A percentile compares a stretch with the other conserved stretches of the same genome.
phyloP scores from a whole-genome alignment of 2,888 invertebrate species.

The Mayetiola destructor region DNA sequence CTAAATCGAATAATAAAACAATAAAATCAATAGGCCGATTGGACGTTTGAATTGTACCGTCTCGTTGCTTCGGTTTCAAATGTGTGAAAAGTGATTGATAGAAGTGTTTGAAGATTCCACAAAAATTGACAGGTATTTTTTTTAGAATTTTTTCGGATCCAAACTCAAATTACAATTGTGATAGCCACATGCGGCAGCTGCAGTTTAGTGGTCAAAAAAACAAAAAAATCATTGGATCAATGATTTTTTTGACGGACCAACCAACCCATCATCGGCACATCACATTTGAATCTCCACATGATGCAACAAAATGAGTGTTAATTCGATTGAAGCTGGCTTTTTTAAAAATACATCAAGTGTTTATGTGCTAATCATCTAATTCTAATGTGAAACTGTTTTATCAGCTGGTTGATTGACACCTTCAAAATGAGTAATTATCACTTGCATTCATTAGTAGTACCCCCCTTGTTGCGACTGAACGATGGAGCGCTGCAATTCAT shows the following conservation, averaged over 20 bases:
- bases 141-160: too few relatives aligned
- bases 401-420: not conserved
- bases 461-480: too few relatives aligned
- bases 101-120: not conserved
- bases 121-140: not conserved
- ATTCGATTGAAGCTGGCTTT: not conserved
- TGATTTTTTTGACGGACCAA: not conserved
- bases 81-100: not conserved
- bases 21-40: too few relatives aligned
- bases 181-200: slow-evolving; percentile 11
- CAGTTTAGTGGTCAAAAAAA: not conserved
- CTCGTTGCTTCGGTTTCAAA: too few relatives aligned
- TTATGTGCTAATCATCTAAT: too few relatives aligned
- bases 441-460: too few relatives aligned
- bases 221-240: not conserved
- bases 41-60: too few relatives aligned
- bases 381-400: too few relatives aligned
- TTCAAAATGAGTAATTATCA: not conserved
- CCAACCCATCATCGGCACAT: not conserved
- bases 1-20: too few relatives aligned
- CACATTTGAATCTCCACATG: not conserved
- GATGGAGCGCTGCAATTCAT: too few relatives aligned
- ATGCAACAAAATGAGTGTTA: not conserved
- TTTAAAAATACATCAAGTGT: not conserved
- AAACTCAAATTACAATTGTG: not conserved